Evolutionary conservation across 2,797 vertebrate genomes (phyloP), one percentile per base, ranked within the genome.

Genomic region (Tadarida brasiliensis): DNA sequence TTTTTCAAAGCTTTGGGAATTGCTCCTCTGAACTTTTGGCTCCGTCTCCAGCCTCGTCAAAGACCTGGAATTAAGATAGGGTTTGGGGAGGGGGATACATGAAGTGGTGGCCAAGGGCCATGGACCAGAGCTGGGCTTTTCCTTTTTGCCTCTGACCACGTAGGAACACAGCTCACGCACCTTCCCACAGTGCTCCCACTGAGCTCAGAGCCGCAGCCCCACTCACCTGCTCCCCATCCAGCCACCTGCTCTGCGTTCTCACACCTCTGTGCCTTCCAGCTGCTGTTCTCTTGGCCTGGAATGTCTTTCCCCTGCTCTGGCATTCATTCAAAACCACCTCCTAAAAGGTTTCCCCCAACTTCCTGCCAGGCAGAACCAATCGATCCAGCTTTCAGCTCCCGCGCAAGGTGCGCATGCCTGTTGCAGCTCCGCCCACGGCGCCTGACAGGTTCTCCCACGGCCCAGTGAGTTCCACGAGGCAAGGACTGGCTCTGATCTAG

Each of bases 361-460:
- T 83, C 33, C 59, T 39, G 74, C 10, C 49, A 65, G 44, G 44
- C 30, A 87, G 76, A 65, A 22, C 57, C 70, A n/a, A 4, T 49
- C 1, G 2, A 65, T 1, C 65, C n/a, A 8, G 20, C 0, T 0
- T 91, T 73, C 39, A 28, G 74, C 80, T 8, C 26, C 20, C 24
- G 0, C 0, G 1, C 26, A 22, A 9, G 14, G 47, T 16, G 17
- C 1, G 0, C 11, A 1, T 2, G 11, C 15, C 14, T 7, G 2
- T 1, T 0, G 44, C 1, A 3, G 39, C n/a, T 56, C 54, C 47
- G 47, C 12, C 28, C 30, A 8, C 0, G 0, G 11, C 7, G 26
- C 1, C 0, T 0, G 39, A 0, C 14, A 22, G 3, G 28, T 24
- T 67, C 49, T 33, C 44, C 1, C 0, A 19, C 15, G 11, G 8